Conservation (phyloP, 2,888 invertebrate species). For the Iselma pallidipennis region DNA sequence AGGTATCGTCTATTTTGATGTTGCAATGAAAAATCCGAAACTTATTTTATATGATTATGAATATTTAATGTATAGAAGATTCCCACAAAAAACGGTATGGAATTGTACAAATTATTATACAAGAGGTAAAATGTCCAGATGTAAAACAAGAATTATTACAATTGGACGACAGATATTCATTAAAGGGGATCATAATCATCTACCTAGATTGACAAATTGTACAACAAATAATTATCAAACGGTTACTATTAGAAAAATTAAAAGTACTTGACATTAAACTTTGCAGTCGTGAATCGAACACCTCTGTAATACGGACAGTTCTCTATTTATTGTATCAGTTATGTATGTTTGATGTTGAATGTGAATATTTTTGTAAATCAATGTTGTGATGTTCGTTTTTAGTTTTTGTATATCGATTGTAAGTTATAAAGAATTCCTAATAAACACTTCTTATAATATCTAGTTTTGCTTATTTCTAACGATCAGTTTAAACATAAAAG, state of each 20-base stretch:
- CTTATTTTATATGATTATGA: constrained; percentile 38
- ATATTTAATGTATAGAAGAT: constrained; percentile 24
- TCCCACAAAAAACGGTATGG: constrained; percentile 18
- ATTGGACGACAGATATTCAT: not conserved
- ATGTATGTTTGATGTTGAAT: too few species aligned
- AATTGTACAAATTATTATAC: constrained; percentile 9
- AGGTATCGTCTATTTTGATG: constrained; percentile 36
- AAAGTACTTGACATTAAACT: not conserved
- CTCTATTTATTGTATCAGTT: not conserved
- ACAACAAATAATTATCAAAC: constrained; percentile 8
- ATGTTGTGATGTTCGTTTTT: too few species aligned
- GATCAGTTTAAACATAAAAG: not conserved
- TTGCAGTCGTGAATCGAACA: not conserved
- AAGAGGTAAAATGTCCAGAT: not conserved
- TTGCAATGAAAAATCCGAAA: constrained; percentile 38
- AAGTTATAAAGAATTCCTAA: not conserved
- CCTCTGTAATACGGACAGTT: not conserved
- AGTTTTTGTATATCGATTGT: too few species aligned
- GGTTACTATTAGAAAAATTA: constrained; percentile 30
- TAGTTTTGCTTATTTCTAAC: not conserved
- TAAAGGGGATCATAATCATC: constrained; percentile 9
- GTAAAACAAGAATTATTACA: constrained; percentile 1
- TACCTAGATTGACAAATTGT: not conserved
- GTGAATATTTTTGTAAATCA: too few species aligned
- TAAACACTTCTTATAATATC: not conserved